Evolutionary conservation across 2,888 invertebrate genomes (phyloP).

Genomic region (Loripinus fragilis): DNA sequence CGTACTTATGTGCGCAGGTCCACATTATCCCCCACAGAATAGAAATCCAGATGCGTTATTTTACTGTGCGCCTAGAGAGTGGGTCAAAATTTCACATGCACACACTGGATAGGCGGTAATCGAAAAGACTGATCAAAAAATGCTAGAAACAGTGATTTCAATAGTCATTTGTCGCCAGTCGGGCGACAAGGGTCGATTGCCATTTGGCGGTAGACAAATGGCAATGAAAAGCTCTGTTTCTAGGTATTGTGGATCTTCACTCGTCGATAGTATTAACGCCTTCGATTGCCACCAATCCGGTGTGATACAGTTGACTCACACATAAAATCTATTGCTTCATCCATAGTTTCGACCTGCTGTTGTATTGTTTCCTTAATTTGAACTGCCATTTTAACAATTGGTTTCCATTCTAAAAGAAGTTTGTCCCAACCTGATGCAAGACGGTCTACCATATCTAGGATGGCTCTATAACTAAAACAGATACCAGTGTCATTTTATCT

Average conservation of each 20-base stretch:
- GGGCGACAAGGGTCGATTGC: neutral
- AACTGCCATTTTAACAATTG: neutral
- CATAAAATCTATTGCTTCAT: constrained; percentile 22
- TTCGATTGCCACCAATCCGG: too few relatives aligned
- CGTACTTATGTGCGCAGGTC: constrained; percentile 43
- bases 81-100: neutral
- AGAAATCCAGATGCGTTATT: constrained; percentile 44
- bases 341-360: constrained; percentile 4
- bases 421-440: constrained; percentile 17
- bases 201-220: too few relatives aligned
- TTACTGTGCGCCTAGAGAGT: constrained; percentile 31
- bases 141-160: too few relatives aligned
- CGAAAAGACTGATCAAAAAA: too few relatives aligned
- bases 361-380: neutral
- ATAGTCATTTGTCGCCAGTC: too few relatives aligned
- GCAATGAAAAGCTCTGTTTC: too few relatives aligned
- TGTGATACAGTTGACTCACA: neutral
- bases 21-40: constrained; percentile 57
- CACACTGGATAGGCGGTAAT: too few relatives aligned
- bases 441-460: constrained; percentile 24
- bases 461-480: constrained; percentile 30
- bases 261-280: too few relatives aligned
- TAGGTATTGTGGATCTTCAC: too few relatives aligned
- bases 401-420: neutral
- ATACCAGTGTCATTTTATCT: constrained; percentile 34